These are phyloP conservation scores for Acrocyrtus sp. DNA, from an alignment of 2,888 invertebrate species.

Conservation along the genomic window DNA sequence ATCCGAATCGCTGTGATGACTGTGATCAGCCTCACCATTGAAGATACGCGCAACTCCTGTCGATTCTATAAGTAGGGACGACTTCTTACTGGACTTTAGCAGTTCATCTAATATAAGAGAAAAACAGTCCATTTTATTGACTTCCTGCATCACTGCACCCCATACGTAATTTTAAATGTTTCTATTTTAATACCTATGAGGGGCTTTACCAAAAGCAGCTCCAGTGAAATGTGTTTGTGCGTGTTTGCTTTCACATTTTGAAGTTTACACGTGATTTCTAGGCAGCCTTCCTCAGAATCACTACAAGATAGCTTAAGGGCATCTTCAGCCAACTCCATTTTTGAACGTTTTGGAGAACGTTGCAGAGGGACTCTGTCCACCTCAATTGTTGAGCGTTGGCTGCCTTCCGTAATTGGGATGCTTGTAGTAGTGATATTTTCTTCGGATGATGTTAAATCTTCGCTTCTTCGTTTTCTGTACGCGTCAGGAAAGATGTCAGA, in stretches of 20 bases:
- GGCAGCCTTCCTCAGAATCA: constrained; percentile 3
- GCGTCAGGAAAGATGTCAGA: too few species aligned
- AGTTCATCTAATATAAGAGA: constrained; percentile 25
- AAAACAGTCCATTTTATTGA: background rate
- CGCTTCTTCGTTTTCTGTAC: too few species aligned
- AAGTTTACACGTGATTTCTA: constrained; percentile 2
- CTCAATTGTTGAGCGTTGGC: too few species aligned
- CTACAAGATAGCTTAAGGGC: background rate
- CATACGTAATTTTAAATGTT: background rate
- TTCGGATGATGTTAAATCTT: too few species aligned
- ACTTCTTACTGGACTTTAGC: constrained; percentile 4
- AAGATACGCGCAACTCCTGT: constrained; percentile 23
- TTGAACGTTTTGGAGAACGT: too few species aligned
- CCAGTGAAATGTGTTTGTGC: constrained; percentile 15
- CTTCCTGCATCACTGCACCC: background rate
- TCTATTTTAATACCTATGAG: constrained; percentile 22
- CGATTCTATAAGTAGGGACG: constrained; percentile 7
- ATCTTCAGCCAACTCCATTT: too few species aligned
- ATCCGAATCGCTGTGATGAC: constrained; percentile 16
- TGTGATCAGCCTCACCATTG: background rate
- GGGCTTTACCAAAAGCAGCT: constrained; percentile 17
- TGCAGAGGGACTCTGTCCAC: too few species aligned
- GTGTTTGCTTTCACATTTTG: constrained; percentile 7
- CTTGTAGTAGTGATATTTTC: too few species aligned
- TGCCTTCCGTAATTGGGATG: too few species aligned